Conservation (phyloP, 2,113 vertebrate species). For the Eurypyga helias region DNA sequence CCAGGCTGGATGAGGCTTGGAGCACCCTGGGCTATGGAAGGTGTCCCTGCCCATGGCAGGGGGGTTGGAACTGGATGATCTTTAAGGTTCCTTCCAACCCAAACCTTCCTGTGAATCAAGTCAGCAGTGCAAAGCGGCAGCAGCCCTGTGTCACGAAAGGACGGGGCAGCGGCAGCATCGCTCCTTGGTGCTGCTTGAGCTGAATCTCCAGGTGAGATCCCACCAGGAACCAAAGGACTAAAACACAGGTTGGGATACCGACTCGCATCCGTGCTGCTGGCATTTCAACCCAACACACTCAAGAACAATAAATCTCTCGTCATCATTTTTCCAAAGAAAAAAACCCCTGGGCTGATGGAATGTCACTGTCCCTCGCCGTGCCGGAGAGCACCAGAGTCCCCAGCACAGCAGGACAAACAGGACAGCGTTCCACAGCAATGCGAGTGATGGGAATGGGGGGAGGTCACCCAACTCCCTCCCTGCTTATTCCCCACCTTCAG, state of each 20-base stretch:
- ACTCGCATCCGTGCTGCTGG: background rate
- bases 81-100: no score
- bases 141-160: background rate
- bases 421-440: background rate
- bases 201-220: background rate
- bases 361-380: background rate
- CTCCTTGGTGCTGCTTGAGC: background rate
- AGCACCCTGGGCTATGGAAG: no score
- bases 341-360: fast-evolving
- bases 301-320: background rate
- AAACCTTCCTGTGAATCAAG: background rate
- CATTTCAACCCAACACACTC: background rate
- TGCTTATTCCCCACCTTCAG: background rate
- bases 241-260: background rate
- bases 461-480: background rate
- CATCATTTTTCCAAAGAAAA: background rate
- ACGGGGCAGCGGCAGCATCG: background rate
- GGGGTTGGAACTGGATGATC: no score
- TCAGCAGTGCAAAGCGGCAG: background rate
- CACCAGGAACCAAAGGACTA: background rate
- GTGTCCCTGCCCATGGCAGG: no score
- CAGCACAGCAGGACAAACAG: no score
- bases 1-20: no score
- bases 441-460: background rate
- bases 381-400: no score